phyloP scores from a whole-genome alignment of 1,140 invertebrate genomes.

The Brachionus sp. region DNA sequence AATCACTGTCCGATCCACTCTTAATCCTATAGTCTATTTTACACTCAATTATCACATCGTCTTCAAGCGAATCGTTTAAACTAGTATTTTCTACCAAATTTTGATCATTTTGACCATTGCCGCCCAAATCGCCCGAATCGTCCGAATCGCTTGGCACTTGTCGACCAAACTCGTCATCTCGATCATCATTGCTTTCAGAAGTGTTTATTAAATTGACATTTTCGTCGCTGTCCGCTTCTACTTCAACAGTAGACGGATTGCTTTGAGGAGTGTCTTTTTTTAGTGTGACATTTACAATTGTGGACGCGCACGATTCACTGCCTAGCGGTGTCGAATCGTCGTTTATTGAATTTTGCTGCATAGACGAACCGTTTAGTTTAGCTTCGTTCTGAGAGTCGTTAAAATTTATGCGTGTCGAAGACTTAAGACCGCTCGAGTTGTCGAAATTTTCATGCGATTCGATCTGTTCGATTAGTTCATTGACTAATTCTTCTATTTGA shows the following conservation, averaged over 20 bases:
- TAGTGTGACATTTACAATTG: background rate
- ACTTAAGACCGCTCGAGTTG: background rate
- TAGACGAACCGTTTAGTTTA: background rate
- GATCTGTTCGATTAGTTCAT: background rate
- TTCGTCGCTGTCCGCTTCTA: background rate
- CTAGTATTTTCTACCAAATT: background rate
- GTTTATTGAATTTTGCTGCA: background rate
- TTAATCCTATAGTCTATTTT: slow-evolving; percentile 20
- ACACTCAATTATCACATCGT: slow-evolving; percentile 28
- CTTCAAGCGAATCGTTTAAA: background rate
- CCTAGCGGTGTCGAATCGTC: slow-evolving; percentile 27
- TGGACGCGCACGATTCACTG: background rate
- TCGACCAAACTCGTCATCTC: background rate
- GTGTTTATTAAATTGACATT: background rate
- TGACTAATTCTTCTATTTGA: background rate
- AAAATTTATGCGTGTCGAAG: slow-evolving; percentile 1
- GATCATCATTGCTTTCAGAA: background rate
- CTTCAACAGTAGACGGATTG: no score
- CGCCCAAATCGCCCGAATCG: background rate
- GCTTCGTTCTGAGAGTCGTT: background rate
- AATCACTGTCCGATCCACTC: background rate
- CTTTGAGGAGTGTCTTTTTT: background rate
- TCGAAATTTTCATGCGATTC: background rate
- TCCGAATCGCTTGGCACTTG: background rate
- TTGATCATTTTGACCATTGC: background rate